phyloP scores from a whole-genome alignment of 1,140 invertebrate species.

The Cataglyphis hispanica region DNA sequence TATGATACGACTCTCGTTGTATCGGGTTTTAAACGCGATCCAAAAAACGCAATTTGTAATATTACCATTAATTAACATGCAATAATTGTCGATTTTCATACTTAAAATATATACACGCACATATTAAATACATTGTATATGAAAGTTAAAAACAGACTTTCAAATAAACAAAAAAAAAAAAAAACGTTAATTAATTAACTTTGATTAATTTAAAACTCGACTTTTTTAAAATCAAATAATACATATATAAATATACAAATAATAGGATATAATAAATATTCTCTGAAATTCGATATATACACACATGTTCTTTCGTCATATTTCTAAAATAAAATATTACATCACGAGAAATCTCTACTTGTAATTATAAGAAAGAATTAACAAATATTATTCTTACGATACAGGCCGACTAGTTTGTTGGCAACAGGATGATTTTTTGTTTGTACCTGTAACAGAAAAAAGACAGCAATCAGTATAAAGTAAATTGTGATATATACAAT shows the following conservation, averaged over 20 bases:
- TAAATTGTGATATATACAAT: neutral
- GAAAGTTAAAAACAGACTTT: neutral
- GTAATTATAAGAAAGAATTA: neutral
- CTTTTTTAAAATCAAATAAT: slow-evolving; percentile 1
- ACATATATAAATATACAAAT: too few relatives aligned
- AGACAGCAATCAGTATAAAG: neutral
- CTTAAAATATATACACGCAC: neutral
- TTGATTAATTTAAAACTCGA: neutral
- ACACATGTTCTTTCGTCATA: neutral
- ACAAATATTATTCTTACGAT: slow-evolving; percentile 36
- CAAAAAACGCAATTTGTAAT: neutral
- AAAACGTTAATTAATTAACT: neutral
- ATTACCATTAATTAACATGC: neutral
- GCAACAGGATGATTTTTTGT: neutral
- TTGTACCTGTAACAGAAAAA: slow-evolving; percentile 44
- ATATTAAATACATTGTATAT: neutral
- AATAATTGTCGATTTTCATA: neutral
- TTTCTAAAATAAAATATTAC: slow-evolving; percentile 16
- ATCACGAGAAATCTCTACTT: neutral
- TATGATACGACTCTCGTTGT: slow-evolving; percentile 60
- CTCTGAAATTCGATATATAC: neutral
- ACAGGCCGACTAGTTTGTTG: slow-evolving; percentile 4
- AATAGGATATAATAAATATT: neutral
- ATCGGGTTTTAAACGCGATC: slow-evolving; percentile 31
- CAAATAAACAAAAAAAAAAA: neutral